Evolutionary conservation across 2,888 invertebrate genomes (phyloP).

Genomic region (Apamea epomidion): DNA sequence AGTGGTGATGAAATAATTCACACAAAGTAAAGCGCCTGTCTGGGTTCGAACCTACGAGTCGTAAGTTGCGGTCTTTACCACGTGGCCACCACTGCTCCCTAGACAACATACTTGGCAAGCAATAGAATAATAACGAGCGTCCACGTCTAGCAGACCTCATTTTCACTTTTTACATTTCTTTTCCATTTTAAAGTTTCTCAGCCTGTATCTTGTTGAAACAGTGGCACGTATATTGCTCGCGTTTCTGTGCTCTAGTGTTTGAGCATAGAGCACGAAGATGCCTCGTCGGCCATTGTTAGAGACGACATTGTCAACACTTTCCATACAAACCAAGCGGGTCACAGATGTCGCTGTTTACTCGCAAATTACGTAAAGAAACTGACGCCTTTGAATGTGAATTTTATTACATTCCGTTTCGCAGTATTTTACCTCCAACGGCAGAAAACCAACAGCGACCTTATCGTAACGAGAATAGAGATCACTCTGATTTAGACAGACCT

Average conservation of each 20-base stretch:
- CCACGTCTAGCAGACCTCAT: not conserved
- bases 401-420: not conserved
- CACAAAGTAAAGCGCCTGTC: not conserved
- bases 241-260: constrained; percentile 1
- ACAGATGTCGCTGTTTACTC: not conserved
- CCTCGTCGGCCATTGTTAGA: not conserved
- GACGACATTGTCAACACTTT: no score
- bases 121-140: not conserved
- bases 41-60: not conserved
- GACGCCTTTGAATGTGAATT: not conserved
- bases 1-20: not conserved
- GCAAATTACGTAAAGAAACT: not conserved
- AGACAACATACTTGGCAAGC: not conserved
- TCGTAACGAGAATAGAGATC: not conserved
- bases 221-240: constrained; percentile 7
- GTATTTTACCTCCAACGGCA: not conserved
- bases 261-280: not conserved
- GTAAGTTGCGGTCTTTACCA: not conserved
- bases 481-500: not conserved
- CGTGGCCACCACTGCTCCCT: not conserved
- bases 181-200: constrained; percentile 1
- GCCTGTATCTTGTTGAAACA: constrained; percentile 15
- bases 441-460: not conserved
- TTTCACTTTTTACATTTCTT: not conserved
- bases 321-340: not conserved